These are phyloP conservation scores for Petrocephalus schoutedeni DNA, from an alignment of 2,797 vertebrate species.

Conservation along the genomic window DNA sequence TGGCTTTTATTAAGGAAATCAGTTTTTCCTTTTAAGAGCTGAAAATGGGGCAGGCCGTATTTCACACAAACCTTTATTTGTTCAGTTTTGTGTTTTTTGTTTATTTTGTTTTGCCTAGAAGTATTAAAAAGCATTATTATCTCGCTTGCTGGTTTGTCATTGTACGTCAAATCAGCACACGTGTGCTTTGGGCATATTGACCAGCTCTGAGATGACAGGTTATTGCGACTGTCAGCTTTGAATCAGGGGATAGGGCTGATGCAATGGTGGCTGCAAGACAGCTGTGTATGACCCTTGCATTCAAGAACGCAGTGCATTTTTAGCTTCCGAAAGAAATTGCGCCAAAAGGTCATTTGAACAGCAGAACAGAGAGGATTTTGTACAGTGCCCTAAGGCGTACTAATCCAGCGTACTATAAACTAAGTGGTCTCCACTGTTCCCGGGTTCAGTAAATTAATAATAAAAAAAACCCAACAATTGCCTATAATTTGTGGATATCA, in stretches of 20 bases:
- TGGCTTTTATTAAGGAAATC: background rate
- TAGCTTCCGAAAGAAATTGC: background rate
- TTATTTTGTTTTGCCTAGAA: background rate
- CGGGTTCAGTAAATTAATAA: conserved; percentile 10
- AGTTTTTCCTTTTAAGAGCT: background rate
- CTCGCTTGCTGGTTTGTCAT: background rate
- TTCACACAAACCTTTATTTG: background rate
- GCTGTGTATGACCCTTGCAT: background rate
- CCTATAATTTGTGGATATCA: background rate
- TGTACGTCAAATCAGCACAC: background rate
- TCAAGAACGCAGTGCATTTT: background rate
- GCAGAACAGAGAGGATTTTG: background rate
- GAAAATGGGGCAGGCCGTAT: background rate
- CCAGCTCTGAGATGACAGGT: conserved; percentile 6
- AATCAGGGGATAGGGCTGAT: background rate
- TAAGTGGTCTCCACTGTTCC: background rate
- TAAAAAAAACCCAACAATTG: conserved; percentile 1
- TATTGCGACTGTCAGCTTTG: background rate
- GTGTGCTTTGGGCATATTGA: background rate
- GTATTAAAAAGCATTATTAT: background rate
- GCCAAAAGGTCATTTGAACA: conserved; percentile 1
- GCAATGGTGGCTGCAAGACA: background rate
- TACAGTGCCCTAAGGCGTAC: background rate
- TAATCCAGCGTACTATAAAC: background rate
- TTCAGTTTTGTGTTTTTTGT: background rate